Evolutionary conservation across 2,888 invertebrate genomes (phyloP), one percentile per base, ranked within the genome.

Genomic region (Neoitamus cyanurus): DNA sequence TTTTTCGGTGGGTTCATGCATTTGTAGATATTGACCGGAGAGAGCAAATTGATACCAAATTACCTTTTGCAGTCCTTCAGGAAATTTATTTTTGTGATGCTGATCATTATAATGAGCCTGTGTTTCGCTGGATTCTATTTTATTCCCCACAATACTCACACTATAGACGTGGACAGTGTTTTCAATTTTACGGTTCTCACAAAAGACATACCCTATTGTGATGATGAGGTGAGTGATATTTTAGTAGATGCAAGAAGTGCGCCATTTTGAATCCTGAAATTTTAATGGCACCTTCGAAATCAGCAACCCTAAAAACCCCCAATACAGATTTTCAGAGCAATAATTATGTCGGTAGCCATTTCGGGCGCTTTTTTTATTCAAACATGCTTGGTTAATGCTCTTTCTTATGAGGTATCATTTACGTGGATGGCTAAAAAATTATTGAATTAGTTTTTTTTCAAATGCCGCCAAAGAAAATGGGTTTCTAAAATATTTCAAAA

Each of bases 111-210:
- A 0, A 96, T 96, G 93, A 94, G 94, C 0, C 88, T 94, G 0
- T 94, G 94, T 0, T 96, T 93, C 88, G 93, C 94, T n/a, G 91
- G 94, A 20, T 93, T 96, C 86, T 94, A 94, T 90, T 94, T 96
- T 87, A 91, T 96, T 69, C 94, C 94, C 1, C 88, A 88, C 20
- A 83, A 89, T 11, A n/a, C 68, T 3, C 89, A 89, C 77, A 85
- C 87, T 7, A 88, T 89, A 7, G 85, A 85, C 30, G 20, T 87
- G 34, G 87, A 87, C 36, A 88, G 88, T 13, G 77, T 84, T 37
- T 89, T 88, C 87, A 86, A 88, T 84, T 86, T 90, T 0, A 88
- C 80, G 15, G 20, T 11, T 34, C 77, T 48, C 2, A 34, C 84
- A 73, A 37, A 86, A 73, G 37, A 85, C 31, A 3, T 89, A 42